phyloP scores from a whole-genome alignment of 92 coral and sea anemone genomes.

The Epizoanthus scotinus region DNA sequence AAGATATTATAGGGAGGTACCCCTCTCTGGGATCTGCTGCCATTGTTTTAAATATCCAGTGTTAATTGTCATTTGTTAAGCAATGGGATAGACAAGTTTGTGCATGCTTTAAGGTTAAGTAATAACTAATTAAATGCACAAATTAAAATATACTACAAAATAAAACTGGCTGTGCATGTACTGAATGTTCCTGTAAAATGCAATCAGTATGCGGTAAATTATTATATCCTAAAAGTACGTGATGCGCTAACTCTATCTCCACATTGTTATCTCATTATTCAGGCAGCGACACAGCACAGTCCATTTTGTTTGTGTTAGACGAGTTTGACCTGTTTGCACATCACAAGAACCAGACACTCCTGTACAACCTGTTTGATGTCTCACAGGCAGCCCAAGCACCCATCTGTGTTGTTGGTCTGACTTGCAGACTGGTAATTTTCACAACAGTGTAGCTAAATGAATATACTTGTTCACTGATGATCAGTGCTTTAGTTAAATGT shows the following conservation, averaged over 20 bases:
- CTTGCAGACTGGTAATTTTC: constrained; percentile 88
- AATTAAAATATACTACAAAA: too few relatives aligned
- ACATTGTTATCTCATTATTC: background rate
- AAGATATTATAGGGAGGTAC: too few relatives aligned
- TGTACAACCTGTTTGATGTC: constrained; percentile 96
- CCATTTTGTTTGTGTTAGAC: constrained; percentile 89
- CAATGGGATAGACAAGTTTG: too few relatives aligned
- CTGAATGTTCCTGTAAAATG: background rate
- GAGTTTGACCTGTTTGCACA: constrained; percentile 96
- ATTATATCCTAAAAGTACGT: background rate
- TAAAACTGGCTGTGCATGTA: background rate
- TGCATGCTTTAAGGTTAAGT: too few relatives aligned
- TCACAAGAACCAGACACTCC: constrained; percentile 92
- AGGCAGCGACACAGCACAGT: constrained; percentile 92
- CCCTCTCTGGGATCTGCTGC: too few relatives aligned
- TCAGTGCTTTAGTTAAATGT: background rate
- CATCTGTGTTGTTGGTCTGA: constrained; percentile 90
- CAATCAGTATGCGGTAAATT: too few relatives aligned
- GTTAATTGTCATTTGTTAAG: too few relatives aligned
- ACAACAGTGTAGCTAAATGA: background rate
- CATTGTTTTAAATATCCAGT: too few relatives aligned
- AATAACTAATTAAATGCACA: too few relatives aligned
- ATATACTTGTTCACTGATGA: too few relatives aligned
- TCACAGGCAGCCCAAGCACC: constrained; percentile 99
- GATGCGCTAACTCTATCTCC: background rate